Percentiles rank a stretch among this genome's conserved stretches.
phyloP scores from a whole-genome alignment of 2,888 invertebrate species.

The Brachyopa scutellaris region DNA sequence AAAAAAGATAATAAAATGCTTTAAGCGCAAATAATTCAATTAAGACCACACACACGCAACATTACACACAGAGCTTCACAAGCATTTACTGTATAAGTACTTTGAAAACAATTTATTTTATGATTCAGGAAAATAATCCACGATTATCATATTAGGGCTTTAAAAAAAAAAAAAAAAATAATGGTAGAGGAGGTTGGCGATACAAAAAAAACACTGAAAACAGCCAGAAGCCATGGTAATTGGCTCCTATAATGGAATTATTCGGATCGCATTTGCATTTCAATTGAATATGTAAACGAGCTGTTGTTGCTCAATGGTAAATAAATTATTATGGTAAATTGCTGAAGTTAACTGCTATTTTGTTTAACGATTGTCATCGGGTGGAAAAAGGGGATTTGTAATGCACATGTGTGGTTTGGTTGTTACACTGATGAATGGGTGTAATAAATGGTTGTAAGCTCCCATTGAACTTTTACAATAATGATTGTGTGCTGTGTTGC shows the following conservation, averaged over 20 bases:
- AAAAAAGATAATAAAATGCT: conserved; percentile 46
- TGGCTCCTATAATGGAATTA: conserved; percentile 71
- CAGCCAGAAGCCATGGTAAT: conserved; percentile 68
- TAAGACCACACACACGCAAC: conserved; percentile 31
- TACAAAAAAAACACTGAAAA: conserved; percentile 5
- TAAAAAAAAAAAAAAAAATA: conserved; percentile 1
- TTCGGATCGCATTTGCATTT: conserved; percentile 72
- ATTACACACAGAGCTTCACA: neutral
- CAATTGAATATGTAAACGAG: conserved; percentile 72
- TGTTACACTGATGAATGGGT: conserved; percentile 38
- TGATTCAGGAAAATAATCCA: conserved; percentile 51
- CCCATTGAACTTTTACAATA: conserved; percentile 4
- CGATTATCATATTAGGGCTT: conserved; percentile 28
- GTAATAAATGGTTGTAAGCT: conserved; percentile 13
- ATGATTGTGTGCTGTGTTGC: neutral
- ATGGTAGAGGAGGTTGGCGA: neutral
- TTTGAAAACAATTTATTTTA: conserved; percentile 56
- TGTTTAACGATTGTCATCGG: conserved; percentile 46
- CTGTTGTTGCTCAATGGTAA: conserved; percentile 68
- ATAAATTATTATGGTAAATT: conserved; percentile 69
- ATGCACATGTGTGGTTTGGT: neutral
- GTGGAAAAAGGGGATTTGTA: conserved; percentile 20
- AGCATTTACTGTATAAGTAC: neutral
- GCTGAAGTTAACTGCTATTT: conserved; percentile 64
- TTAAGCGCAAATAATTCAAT: conserved; percentile 60